A percentile compares a stretch with the other conserved stretches of the same genome.
Conservation (phyloP, 1,140 invertebrate genomes). For the Leptonema lineaticorne region DNA sequence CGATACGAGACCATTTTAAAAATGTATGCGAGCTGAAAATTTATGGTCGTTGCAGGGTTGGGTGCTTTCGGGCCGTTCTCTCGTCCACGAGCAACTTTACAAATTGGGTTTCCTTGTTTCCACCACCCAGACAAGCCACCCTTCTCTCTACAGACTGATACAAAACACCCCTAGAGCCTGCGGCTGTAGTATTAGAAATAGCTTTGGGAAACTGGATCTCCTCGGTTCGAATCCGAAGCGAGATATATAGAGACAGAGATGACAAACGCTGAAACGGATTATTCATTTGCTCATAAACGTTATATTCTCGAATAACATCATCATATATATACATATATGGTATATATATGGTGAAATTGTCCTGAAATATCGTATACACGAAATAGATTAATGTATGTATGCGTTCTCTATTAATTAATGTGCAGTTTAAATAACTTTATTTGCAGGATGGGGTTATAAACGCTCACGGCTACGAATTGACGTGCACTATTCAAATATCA, state of each 20-base stretch:
- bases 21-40: not conserved
- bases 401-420: too few species aligned
- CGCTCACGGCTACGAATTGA: too few species aligned
- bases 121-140: constrained; percentile 23
- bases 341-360: too few species aligned
- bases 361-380: too few species aligned
- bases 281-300: not conserved
- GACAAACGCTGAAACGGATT: constrained; percentile 18
- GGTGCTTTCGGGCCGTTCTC: not conserved
- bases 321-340: not conserved
- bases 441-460: too few species aligned
- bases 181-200: constrained; percentile 19
- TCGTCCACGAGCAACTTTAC: constrained; percentile 37
- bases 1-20: not conserved
- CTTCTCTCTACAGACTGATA: constrained; percentile 20
- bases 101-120: constrained; percentile 43
- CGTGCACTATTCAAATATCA: too few species aligned
- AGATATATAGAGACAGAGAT: too few species aligned
- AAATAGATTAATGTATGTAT: too few species aligned
- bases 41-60: not conserved
- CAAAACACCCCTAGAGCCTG: constrained; percentile 18
- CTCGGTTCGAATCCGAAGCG: not conserved
- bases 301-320: not conserved
- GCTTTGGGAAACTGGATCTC: constrained; percentile 18
- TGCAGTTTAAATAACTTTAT: too few species aligned